These are phyloP conservation scores for Myripristis jacobus DNA, from an alignment of 2,797 vertebrate genomes.

Conservation along the genomic window DNA sequence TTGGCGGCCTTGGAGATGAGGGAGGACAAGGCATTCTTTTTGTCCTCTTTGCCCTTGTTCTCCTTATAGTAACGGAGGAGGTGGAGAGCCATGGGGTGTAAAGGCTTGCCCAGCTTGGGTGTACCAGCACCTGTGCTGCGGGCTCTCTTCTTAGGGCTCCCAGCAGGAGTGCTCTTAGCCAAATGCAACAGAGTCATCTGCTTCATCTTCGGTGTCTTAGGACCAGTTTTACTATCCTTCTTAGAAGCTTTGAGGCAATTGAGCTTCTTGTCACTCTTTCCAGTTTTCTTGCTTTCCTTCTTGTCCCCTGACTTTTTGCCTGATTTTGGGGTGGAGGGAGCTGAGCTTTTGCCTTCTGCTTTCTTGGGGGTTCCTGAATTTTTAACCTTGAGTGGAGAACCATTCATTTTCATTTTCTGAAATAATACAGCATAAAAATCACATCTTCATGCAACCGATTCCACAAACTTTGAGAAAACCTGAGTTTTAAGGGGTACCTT, in stretches of 20 bases:
- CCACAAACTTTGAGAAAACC: not conserved
- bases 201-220: constrained; percentile 93
- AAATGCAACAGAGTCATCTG: constrained; percentile 96
- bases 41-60: constrained; percentile 94
- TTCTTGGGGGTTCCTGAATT: constrained; percentile 89
- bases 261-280: constrained; percentile 83
- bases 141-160: constrained; percentile 83
- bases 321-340: constrained; percentile 74
- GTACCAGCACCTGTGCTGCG: constrained; percentile 83
- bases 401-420: constrained; percentile 90
- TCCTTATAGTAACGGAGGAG: constrained; percentile 96
- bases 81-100: constrained; percentile 93
- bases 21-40: constrained; percentile 90
- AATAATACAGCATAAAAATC: constrained; percentile 36
- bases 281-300: constrained; percentile 85
- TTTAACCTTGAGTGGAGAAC: constrained; percentile 93
- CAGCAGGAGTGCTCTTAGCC: constrained; percentile 86
- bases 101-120: constrained; percentile 91
- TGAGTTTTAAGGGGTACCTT: not conserved
- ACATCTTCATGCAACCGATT: not conserved
- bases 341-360: constrained; percentile 71
- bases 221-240: constrained; percentile 87
- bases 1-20: constrained; percentile 93
- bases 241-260: constrained; percentile 89
- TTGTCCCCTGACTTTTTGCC: constrained; percentile 81